phyloP scores from a whole-genome alignment of 2,888 invertebrate species.

The Chrysomela aeneicollis region DNA sequence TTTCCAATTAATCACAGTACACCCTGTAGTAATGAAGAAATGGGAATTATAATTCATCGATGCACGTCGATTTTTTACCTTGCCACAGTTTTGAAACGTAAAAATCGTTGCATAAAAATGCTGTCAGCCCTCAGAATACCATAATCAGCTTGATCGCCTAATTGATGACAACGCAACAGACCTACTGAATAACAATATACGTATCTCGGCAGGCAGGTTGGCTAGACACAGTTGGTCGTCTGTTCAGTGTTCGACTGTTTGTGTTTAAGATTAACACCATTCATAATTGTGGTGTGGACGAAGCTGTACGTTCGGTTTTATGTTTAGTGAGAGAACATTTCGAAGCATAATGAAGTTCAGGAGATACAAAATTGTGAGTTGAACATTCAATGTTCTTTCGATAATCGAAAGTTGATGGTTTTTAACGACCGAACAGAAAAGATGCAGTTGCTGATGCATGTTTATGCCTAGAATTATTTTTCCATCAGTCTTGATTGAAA shows the following conservation, averaged over 20 bases:
- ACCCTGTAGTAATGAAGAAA: not conserved
- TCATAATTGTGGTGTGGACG: slow-evolving; percentile 9
- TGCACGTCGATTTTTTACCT: slow-evolving; percentile 17
- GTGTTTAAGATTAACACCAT: too few species aligned
- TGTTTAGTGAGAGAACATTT: not conserved
- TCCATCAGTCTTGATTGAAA: too few species aligned
- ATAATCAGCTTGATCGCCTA: slow-evolving; percentile 24
- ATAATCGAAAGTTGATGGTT: too few species aligned
- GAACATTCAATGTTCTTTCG: slow-evolving; percentile 11
- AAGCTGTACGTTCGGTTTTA: slow-evolving; percentile 19
- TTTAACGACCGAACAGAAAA: too few species aligned
- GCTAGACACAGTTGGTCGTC: too few species aligned
- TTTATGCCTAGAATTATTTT: too few species aligned
- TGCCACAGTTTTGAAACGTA: slow-evolving; percentile 16
- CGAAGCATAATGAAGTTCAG: slow-evolving; percentile 30
- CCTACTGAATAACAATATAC: slow-evolving; percentile 10
- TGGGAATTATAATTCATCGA: slow-evolving; percentile 11
- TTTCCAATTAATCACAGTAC: not conserved
- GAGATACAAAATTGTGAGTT: slow-evolving; percentile 30
- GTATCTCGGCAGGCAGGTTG: too few species aligned
- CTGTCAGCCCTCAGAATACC: slow-evolving; percentile 25
- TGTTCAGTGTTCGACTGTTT: too few species aligned
- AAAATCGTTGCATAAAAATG: slow-evolving; percentile 23
- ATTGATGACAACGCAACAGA: slow-evolving; percentile 29
- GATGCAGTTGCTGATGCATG: too few species aligned